Percentiles rank a stretch among this genome's conserved stretches.
phyloP scores from a whole-genome alignment of 2,113 vertebrate genomes.

The Eonycteris spelaea region DNA sequence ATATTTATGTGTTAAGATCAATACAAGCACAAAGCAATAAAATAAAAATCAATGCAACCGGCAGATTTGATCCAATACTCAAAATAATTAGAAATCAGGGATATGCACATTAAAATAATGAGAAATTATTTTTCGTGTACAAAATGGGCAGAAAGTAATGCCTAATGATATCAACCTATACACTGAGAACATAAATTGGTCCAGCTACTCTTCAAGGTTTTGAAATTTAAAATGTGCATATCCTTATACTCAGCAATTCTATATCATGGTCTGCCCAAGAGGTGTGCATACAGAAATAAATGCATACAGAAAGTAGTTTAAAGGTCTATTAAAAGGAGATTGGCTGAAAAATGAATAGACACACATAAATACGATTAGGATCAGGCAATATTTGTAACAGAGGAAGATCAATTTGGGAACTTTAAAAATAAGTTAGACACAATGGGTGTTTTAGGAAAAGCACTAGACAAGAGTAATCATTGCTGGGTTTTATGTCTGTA shows the following conservation, averaged over 20 bases:
- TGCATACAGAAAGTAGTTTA: background rate
- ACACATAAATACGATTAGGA: background rate
- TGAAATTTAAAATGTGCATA: background rate
- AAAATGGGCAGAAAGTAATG: background rate
- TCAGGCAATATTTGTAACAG: background rate
- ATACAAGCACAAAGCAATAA: background rate
- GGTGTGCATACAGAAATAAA: background rate
- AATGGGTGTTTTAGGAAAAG: background rate
- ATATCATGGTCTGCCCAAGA: background rate
- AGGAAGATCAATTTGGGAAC: background rate
- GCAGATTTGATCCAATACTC: background rate
- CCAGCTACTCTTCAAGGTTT: background rate
- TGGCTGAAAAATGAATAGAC: background rate
- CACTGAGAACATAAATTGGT: background rate
- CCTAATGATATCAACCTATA: background rate
- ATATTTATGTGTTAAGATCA: background rate
- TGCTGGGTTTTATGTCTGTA: background rate
- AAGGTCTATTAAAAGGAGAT: background rate
- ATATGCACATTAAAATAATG: background rate
- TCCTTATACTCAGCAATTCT: background rate
- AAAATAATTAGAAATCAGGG: conserved; percentile 9
- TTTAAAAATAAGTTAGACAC: background rate
- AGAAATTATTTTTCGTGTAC: background rate
- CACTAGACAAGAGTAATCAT: background rate
- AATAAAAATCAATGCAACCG: background rate